Base-by-base conservation (phyloP, 2,888 invertebrate genomes). In the Coenonympha glycerion region DNA sequence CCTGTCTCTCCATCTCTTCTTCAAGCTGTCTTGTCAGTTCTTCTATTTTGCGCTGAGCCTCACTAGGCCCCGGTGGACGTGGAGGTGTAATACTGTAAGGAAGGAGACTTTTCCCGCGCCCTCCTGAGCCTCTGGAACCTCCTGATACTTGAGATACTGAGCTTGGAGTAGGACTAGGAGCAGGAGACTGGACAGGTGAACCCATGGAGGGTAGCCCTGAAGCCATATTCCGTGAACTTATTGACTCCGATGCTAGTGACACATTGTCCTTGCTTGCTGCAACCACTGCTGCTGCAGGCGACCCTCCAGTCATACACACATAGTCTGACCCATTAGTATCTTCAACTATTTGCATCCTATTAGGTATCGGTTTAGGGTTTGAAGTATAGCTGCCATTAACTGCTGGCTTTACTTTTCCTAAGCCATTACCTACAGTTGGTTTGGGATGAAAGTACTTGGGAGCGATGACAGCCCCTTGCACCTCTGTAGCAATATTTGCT, bases 1-100 rank as follows among this genome's bases (percentile, higher is more conserved):
- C 96, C 68, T 95, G 94, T 65, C 95, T 93, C 76, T 98, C 98
- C 92, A 98, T 95, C 88, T 97, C 96, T 74, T 96, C 96, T 75
- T 97, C 97, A 58, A 97, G 89, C 71, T 96, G 95, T 46, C 95
- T 89, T 9, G 97, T 97, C 56, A 97, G 89, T 69, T 96, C 96
- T 76, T 97, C 97, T 67, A 97, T 94, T 84, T 97, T 97, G 49
- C 94, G 91, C 78, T 97, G 95, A 22, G 97, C 97, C 76, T 97
- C 97, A 48, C 96, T 95, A 15, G 95, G 96, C 2, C 96, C 97
- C 64, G 93, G 91, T 19, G 94, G 94, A 54, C 94, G 90, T 3
- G 95, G 95, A 31, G 95, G 95, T 37, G 96, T 96, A 19, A 96
- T 93, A 76, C 93, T 95, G 68, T 94, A 96, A 0, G 96, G 95